Evolutionary conservation across 2,888 invertebrate genomes (phyloP), one percentile per base, ranked within the genome.

Genomic region (Rhagophthalmus giganteus): DNA sequence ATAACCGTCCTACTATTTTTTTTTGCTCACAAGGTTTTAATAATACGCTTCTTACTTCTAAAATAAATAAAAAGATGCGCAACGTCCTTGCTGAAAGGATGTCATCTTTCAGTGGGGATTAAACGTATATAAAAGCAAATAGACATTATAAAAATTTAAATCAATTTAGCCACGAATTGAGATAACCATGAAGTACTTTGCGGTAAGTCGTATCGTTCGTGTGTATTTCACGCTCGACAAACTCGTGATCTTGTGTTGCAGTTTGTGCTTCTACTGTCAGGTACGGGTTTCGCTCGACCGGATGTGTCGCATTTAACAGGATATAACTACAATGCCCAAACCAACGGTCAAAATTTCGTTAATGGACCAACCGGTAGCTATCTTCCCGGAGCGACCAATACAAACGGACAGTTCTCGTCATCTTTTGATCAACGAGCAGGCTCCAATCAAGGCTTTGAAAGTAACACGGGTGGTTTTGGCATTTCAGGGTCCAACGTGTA

Each of bases 341-440:
- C 7, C 7, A 20, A 7, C 7, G 20, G 20, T 7, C 20, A 20
- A 20, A 20, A 28, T 4, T 5, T 28, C 4, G 10, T 3, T 5
- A 9, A 9, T 5, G 7, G 4, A 12, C 61, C 60, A 9, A 42
- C 55, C 8, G 57, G 57, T 8, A 55, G 57, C 39, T 63, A 58
- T 38, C 20, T 62, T 31, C 62, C 62, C 9, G 11, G 2, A 8
- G 13, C 10, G 3, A 5, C 7, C 3, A 5, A 5, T 20, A 7
- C 4, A 20, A 20, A 20, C 20, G 20, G 20, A 20, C 20, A 20
- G 20, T n/a, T n/a, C n/a, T n/a, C n/a, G n/a, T 20, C 20, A 5
- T 5, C 4, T 20, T 20, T 20, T 20, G 7, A 20, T 20, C 20
- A 20, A 20, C 20, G 7, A 20, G 3, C 20, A 20, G 4, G n/a